A percentile compares a stretch with the other conserved stretches of the same genome.
phyloP scores from a whole-genome alignment of 2,113 vertebrate species.

The Copsychus sechellarum region DNA sequence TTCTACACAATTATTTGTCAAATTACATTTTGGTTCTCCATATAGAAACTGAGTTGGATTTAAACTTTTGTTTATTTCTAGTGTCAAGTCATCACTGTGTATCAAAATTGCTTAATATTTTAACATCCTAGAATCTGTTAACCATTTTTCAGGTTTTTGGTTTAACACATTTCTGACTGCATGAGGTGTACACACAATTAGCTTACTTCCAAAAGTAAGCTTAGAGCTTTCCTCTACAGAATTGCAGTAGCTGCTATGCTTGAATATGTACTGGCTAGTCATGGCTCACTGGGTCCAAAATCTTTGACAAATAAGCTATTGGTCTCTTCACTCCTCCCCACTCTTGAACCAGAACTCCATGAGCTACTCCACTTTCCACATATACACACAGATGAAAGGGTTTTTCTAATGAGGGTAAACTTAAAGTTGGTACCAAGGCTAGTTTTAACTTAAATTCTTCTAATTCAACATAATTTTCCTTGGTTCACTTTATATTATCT shows the following conservation, averaged over 20 bases:
- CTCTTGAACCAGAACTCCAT: neutral
- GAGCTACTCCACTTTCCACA: neutral
- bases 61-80: too few species aligned
- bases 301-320: neutral
- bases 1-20: too few species aligned
- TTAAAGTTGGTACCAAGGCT: neutral
- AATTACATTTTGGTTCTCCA: too few species aligned
- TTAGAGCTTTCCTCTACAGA: neutral
- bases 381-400: neutral
- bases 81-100: neutral
- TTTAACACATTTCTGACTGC: neutral
- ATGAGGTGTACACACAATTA: neutral
- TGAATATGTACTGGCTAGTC: too few species aligned
- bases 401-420: neutral
- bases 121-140: neutral
- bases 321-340: neutral
- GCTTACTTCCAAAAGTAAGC: neutral
- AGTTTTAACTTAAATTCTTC: neutral
- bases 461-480: neutral
- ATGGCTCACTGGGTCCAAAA: neutral
- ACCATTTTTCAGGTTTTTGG: neutral
- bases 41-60: too few species aligned
- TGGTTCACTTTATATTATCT: neutral
- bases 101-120: neutral
- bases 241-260: neutral